phyloP scores from a whole-genome alignment of 1,140 invertebrate genomes.

The Thrips palmi region DNA sequence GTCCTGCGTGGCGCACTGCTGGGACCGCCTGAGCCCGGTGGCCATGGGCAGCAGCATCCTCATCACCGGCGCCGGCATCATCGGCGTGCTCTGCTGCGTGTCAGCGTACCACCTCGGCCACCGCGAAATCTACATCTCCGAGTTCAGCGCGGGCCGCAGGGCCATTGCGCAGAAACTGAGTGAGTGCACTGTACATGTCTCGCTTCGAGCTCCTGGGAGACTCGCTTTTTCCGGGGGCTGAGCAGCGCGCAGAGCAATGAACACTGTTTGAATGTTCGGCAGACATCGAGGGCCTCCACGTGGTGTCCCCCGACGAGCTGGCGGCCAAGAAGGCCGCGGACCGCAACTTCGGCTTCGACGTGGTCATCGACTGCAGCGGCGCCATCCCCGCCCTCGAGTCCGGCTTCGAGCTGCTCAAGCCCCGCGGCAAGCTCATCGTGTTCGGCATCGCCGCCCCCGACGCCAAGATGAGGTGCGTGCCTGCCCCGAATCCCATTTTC shows the following conservation, averaged over 20 bases:
- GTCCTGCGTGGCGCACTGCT: conserved; percentile 44
- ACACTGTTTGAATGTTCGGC: too few relatives aligned
- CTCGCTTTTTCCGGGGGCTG: too few relatives aligned
- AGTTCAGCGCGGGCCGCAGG: too few relatives aligned
- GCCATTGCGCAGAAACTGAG: too few relatives aligned
- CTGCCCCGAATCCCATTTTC: too few relatives aligned
- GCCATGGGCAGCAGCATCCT: conserved; percentile 36
- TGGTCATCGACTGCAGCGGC: conserved; percentile 46
- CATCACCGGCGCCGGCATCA: conserved; percentile 44
- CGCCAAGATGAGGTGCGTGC: conserved; percentile 24
- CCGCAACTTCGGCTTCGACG: conserved; percentile 26
- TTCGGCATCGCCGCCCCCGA: conserved; percentile 32
- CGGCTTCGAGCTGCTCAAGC: conserved; percentile 25
- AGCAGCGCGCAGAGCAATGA: too few relatives aligned
- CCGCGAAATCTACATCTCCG: too few relatives aligned
- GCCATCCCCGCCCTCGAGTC: conserved; percentile 31
- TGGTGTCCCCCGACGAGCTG: conserved; percentile 31
- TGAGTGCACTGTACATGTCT: too few relatives aligned
- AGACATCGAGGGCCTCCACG: conserved; percentile 29
- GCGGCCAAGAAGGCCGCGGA: conserved; percentile 22
- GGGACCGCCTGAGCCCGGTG: conserved; percentile 36
- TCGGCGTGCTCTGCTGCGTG: conserved; percentile 47
- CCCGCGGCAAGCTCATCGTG: conserved; percentile 31
- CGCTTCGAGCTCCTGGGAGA: too few relatives aligned
- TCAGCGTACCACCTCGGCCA: too few relatives aligned